These are phyloP conservation scores for Trachops cirrhosus DNA, from an alignment of 2,797 vertebrate genomes.

Conservation along the genomic window DNA sequence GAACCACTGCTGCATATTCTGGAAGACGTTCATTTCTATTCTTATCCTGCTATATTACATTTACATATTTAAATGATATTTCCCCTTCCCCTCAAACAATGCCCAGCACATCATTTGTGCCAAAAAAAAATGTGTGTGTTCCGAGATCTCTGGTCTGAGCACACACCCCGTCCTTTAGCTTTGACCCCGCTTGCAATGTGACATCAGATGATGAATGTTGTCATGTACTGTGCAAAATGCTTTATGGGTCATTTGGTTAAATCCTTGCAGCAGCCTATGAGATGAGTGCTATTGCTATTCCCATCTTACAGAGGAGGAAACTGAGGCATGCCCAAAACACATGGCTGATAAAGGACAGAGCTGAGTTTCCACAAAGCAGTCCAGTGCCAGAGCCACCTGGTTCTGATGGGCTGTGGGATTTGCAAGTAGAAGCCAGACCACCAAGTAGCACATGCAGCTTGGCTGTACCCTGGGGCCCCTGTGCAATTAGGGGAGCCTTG, in stretches of 20 bases:
- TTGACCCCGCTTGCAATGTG: neutral
- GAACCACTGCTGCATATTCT: rapidly evolving
- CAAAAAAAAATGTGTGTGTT: neutral
- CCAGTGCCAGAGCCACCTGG: neutral
- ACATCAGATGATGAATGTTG: rapidly evolving
- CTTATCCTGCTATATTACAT: rapidly evolving
- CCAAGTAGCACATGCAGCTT: rapidly evolving
- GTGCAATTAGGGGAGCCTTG: rapidly evolving
- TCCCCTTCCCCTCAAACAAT: neutral
- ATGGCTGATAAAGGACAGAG: neutral
- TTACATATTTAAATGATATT: rapidly evolving
- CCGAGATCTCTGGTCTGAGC: rapidly evolving
- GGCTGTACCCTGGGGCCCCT: neutral
- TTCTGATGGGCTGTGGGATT: rapidly evolving
- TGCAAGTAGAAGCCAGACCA: neutral
- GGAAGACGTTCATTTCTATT: rapidly evolving
- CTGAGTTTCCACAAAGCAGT: neutral
- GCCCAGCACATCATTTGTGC: rapidly evolving
- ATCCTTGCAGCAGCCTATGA: neutral
- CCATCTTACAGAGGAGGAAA: neutral
- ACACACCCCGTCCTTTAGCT: rapidly evolving
- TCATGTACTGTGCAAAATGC: neutral
- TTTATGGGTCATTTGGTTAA: neutral
- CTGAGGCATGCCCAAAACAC: neutral
- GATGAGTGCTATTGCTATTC: neutral